A percentile compares a stretch with the other conserved stretches of the same genome.
Conservation (phyloP, 2,888 invertebrate species). For the Ypsolopha sequella region DNA sequence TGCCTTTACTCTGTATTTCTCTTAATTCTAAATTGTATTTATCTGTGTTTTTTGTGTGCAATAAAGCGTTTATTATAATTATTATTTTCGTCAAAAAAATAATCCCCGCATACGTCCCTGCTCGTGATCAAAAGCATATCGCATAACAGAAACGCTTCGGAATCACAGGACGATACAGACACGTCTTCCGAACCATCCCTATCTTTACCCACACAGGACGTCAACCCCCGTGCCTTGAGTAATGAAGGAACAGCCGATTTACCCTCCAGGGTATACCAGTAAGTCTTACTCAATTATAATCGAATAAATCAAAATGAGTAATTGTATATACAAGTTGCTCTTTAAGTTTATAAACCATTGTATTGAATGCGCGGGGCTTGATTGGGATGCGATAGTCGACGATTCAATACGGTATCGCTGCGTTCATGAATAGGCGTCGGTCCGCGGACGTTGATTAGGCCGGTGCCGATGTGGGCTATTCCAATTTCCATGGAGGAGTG, state of each 20-base stretch:
- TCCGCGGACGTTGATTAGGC: conserved; percentile 46
- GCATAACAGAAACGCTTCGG: conserved; percentile 34
- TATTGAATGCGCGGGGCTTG: conserved; percentile 19
- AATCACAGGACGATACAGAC: conserved; percentile 33
- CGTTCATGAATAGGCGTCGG: conserved; percentile 44
- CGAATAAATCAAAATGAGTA: conserved; percentile 42
- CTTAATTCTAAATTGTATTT: too few relatives aligned
- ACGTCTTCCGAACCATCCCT: not conserved
- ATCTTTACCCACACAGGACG: not conserved
- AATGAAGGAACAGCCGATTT: conserved; percentile 24
- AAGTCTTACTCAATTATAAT: conserved; percentile 50
- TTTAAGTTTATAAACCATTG: not conserved
- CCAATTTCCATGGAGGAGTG: conserved; percentile 50
- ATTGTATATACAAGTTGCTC: not conserved
- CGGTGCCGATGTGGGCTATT: conserved; percentile 32
- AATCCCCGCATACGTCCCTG: conserved; percentile 1
- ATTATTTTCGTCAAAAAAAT: not conserved
- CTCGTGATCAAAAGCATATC: conserved; percentile 16
- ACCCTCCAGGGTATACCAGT: conserved; percentile 31
- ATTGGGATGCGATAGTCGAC: conserved; percentile 37
- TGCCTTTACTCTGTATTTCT: too few relatives aligned
- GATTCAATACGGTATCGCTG: conserved; percentile 47
- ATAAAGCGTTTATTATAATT: too few relatives aligned
- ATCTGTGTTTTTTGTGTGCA: too few relatives aligned
- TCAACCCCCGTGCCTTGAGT: conserved; percentile 20